Conservation (phyloP, 2,113 vertebrate genomes). For the Amblyornis subalaris region DNA sequence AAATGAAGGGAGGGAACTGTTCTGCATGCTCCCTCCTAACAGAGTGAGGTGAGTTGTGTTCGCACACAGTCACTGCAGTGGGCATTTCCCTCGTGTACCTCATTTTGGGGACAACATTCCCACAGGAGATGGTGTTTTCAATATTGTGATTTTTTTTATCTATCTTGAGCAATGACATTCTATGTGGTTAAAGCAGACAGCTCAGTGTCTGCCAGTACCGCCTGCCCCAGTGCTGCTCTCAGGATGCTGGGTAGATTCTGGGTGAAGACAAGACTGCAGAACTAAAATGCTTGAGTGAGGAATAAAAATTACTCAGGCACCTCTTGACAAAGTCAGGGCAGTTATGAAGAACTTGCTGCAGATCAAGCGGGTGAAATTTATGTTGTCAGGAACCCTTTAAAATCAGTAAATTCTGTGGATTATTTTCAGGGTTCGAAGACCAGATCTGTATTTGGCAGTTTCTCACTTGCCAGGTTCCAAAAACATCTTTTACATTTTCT, state of each 20-base stretch:
- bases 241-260: neutral
- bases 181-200: neutral
- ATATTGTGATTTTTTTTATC: neutral
- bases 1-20: neutral
- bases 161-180: neutral
- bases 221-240: neutral
- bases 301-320: neutral
- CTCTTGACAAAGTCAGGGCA: neutral
- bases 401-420: neutral
- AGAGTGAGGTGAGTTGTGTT: neutral
- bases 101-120: neutral
- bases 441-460: slow-evolving; percentile 4
- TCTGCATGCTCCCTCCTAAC: rapidly evolving
- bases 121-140: neutral
- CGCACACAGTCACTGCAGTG: neutral
- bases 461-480: neutral
- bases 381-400: slow-evolving; percentile 1
- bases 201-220: neutral
- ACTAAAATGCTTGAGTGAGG: neutral
- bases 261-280: neutral
- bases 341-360: neutral
- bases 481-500: slow-evolving; percentile 42
- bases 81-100: neutral
- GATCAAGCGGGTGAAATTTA: neutral
- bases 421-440: neutral